These are phyloP conservation scores for Mesocentrotus franciscanus DNA, from an alignment of 53 echinoderm and acorn worm genomes.

Conservation along the genomic window DNA sequence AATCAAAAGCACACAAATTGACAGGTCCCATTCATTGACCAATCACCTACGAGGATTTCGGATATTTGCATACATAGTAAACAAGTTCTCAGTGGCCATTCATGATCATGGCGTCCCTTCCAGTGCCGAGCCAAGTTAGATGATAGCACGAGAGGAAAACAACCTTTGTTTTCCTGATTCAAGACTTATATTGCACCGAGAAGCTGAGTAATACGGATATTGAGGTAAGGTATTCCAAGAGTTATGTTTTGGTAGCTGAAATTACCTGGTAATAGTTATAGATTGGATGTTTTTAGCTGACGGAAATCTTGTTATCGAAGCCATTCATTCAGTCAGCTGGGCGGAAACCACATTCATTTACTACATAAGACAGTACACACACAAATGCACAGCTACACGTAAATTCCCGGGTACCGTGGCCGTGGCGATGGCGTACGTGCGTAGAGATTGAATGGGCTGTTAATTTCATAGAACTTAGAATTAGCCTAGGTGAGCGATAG, in stretches of 20 bases:
- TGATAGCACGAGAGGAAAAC: slow-evolving; percentile 20
- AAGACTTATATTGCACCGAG: not conserved
- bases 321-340: slow-evolving; percentile 63
- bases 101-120: slow-evolving; percentile 69
- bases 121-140: not conserved
- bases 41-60: slow-evolving; percentile 19
- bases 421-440: not conserved
- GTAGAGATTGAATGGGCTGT: not conserved
- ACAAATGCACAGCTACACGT: not conserved
- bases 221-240: not conserved
- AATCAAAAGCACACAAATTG: slow-evolving; percentile 21
- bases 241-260: not conserved
- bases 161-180: not conserved
- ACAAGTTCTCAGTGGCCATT: slow-evolving; percentile 59
- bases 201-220: not conserved
- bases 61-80: slow-evolving; percentile 67
- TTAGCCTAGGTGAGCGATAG: no score
- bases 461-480: no score
- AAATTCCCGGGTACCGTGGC: not conserved
- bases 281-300: not conserved
- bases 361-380: not conserved
- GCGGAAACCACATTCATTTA: slow-evolving; percentile 8
- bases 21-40: slow-evolving; percentile 23
- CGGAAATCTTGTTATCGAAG: slow-evolving; percentile 28
- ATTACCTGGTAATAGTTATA: not conserved